Evolutionary conservation across 2,113 vertebrate species (phyloP).

Genomic region (Nothobranchius furzeri): DNA sequence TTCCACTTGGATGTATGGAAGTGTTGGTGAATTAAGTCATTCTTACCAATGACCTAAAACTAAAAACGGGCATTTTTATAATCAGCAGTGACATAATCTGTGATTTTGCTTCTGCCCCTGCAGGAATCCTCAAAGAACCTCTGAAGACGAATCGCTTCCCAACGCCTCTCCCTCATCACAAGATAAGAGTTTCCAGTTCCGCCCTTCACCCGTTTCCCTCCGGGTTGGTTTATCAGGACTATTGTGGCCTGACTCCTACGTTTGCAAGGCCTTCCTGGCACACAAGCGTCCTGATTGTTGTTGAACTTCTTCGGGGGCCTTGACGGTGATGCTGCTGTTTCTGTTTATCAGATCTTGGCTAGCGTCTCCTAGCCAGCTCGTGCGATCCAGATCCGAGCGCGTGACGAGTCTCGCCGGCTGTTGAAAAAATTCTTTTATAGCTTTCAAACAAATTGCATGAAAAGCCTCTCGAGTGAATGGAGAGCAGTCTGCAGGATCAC

Average conservation of each 20-base stretch:
- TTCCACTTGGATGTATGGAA: slow-evolving; percentile 52
- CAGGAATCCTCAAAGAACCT: slow-evolving; percentile 8
- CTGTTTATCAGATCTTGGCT: slow-evolving; percentile 2
- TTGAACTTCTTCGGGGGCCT: slow-evolving; percentile 23
- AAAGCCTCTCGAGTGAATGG: too few relatives aligned
- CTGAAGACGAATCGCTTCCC: slow-evolving; percentile 24
- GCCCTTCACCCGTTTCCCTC: slow-evolving; percentile 25
- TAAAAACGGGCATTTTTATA: slow-evolving; percentile 39
- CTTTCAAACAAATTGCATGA: background rate
- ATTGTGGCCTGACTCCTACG: slow-evolving; percentile 51
- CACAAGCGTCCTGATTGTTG: slow-evolving; percentile 62
- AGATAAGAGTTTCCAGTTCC: slow-evolving; percentile 17
- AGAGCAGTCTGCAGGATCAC: too few relatives aligned
- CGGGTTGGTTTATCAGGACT: slow-evolving; percentile 53
- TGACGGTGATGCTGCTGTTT: slow-evolving; percentile 5
- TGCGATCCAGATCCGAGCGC: too few relatives aligned
- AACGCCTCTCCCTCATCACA: slow-evolving; percentile 49
- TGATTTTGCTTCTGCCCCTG: background rate
- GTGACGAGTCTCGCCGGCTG: too few relatives aligned
- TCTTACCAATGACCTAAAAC: slow-evolving; percentile 47
- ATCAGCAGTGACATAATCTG: slow-evolving; percentile 24
- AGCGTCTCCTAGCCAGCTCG: too few relatives aligned
- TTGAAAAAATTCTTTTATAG: background rate
- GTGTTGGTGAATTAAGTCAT: slow-evolving; percentile 59
- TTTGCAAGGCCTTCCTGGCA: slow-evolving; percentile 47